Base-by-base conservation (phyloP, 2,888 invertebrate species). In the Polylopha cassiicola region DNA sequence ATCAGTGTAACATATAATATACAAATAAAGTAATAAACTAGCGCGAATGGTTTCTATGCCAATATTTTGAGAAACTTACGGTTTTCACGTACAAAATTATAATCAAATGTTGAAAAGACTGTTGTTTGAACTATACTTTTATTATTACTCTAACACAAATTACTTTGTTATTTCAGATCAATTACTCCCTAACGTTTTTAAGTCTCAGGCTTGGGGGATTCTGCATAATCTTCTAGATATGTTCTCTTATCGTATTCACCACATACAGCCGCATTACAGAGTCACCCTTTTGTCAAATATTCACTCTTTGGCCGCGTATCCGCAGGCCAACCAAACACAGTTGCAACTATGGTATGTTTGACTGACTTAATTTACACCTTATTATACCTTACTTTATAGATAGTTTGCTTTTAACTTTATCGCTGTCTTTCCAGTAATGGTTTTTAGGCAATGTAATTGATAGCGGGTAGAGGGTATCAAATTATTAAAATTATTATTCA, bases 231-330 rank as follows among this genome's bases (percentile, higher is more conserved):
- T 98, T 20, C 73, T 98, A 61, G 98, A 98, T 75, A 98, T 98
- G 97, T 97, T 98, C 72, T 96, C 95, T 44, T 97, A 97, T 70
- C 89, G 98, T 27, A 91, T 98, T 76, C 97, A 98, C 72, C 98
- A 98, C 73, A 97, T 98, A 51, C 97, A 97, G 61, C 96, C 97
- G 0, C 97, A 97, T 77, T 98, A 98, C 74, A 87, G 97, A 34
- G 95, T 98, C 5, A 97, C 98, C 57, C 84, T 98, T 28, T 82
- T 98, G 4, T 95, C 95, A 2, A 94, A 97, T 73, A 89, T 98
- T 43, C 97, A 98, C 73, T 95, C 95, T 14, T 86, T 98, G 36
- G 94, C 97, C 2, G 93, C 95, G 0, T 95, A 95, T 15, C 95
- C 96, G 2, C 97, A 97, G 74, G 95, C 97, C 1, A 97, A 97